These are phyloP conservation scores for Nebria ingens DNA, from an alignment of 1,140 invertebrate species.

Conservation along the genomic window DNA sequence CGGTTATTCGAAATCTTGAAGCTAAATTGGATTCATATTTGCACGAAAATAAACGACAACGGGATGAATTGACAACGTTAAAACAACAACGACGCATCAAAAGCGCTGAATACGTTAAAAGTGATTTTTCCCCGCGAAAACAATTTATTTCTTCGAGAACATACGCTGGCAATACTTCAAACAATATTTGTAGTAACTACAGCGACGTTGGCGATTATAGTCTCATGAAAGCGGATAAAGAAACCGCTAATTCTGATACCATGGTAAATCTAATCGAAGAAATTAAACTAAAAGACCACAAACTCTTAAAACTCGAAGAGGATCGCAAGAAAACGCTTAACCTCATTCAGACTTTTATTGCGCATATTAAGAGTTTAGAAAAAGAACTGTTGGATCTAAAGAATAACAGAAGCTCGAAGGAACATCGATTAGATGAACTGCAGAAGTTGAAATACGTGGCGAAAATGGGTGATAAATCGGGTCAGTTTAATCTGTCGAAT, in stretches of 20 bases:
- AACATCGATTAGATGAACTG: slow-evolving; percentile 27
- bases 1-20: slow-evolving; percentile 20
- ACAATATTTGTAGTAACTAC: not conserved
- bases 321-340: slow-evolving; percentile 32
- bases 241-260: no score
- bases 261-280: not conserved
- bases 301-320: slow-evolving; percentile 29
- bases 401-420: slow-evolving; percentile 22
- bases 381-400: slow-evolving; percentile 19
- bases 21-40: slow-evolving; percentile 5
- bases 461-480: no score
- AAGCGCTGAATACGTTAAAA: not conserved
- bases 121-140: not conserved
- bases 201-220: not conserved
- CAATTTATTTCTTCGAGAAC: not conserved
- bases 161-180: not conserved
- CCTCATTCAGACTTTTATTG: slow-evolving; percentile 33
- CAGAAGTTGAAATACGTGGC: no score
- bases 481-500: not conserved
- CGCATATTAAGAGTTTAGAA: slow-evolving; percentile 19
- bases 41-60: slow-evolving; percentile 19
- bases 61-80: slow-evolving; percentile 13
- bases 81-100: not conserved
- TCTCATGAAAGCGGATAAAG: not conserved
- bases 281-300: slow-evolving; percentile 14